Conservation (phyloP, 2,888 invertebrate species). For the Acanthococcus lagerstroemiae region DNA sequence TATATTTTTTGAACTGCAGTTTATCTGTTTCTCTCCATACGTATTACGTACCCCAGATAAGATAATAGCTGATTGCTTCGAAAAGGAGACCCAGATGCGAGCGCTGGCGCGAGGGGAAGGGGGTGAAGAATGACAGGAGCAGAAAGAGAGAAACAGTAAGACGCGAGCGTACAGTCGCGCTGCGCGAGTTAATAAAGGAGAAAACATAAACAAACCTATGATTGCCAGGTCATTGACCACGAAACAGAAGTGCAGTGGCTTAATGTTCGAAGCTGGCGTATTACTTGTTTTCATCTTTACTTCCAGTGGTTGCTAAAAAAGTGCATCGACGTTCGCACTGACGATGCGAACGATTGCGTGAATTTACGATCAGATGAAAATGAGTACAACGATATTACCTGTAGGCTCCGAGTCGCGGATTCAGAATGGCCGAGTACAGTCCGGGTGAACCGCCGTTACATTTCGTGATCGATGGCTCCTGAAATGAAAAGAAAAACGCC, state of each 20-base stretch:
- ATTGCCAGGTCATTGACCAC: constrained; percentile 22
- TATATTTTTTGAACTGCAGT: constrained; percentile 1
- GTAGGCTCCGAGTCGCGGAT: too few relatives aligned
- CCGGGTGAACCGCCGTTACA: too few relatives aligned
- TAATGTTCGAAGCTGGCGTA: constrained; percentile 23
- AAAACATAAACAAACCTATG: constrained; percentile 26
- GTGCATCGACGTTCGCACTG: background rate
- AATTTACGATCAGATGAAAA: too few relatives aligned
- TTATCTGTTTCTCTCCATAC: background rate
- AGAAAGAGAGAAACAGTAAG: background rate
- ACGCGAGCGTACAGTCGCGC: background rate
- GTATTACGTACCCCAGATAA: constrained; percentile 17
- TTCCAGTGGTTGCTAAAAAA: constrained; percentile 12
- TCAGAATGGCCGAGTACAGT: too few relatives aligned
- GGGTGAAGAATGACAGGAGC: background rate
- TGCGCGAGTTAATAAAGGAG: constrained; percentile 23
- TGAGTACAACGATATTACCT: too few relatives aligned
- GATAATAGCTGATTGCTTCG: constrained; percentile 24
- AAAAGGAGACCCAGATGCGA: constrained; percentile 3
- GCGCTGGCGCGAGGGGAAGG: background rate
- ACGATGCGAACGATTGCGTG: too few relatives aligned
- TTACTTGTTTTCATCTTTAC: constrained; percentile 17
- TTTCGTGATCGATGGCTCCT: too few relatives aligned
- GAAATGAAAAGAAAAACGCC: too few relatives aligned
- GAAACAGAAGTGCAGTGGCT: constrained; percentile 24